Evolutionary conservation across 2,113 vertebrate genomes (phyloP).

Genomic region (Phasianus colchicus): DNA sequence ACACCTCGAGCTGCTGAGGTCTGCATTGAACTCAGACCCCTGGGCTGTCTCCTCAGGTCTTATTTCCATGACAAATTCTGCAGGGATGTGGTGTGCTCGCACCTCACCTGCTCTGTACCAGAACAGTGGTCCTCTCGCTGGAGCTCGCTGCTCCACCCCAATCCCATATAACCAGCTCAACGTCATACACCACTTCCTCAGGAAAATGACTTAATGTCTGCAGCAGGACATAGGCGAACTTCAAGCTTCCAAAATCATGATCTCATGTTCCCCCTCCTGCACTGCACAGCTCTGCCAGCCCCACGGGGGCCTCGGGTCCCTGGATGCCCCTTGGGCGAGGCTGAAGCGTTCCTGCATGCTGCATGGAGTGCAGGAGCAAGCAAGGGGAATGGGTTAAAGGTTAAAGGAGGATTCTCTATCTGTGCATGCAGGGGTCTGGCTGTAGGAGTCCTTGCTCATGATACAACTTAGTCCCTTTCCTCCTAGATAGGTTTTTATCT

Average conservation of each 20-base stretch:
- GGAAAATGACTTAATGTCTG: constrained; percentile 72
- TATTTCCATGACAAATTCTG: neutral
- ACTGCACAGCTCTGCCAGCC: neutral
- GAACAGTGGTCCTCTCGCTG: neutral
- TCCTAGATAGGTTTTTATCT: neutral
- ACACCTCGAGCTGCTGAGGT: neutral
- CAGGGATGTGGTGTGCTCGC: rapidly evolving
- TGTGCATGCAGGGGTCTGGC: neutral
- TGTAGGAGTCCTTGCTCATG: neutral
- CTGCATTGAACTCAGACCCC: neutral
- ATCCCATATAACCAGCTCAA: neutral
- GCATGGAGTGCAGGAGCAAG: neutral
- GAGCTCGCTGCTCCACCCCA: neutral
- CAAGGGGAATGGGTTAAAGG: neutral
- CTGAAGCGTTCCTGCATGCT: rapidly evolving
- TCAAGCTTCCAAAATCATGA: constrained; percentile 41
- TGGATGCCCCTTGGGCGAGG: neutral
- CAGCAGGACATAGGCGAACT: neutral
- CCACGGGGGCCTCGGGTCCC: neutral
- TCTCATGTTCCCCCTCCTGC: neutral
- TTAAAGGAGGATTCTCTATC: neutral
- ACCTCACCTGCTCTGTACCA: neutral
- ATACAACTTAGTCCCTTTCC: neutral
- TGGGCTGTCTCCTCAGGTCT: neutral
- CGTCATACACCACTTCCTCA: constrained; percentile 50